Evolutionary conservation across 2,888 invertebrate species (phyloP).

Genomic region (Leptogaster cylindrica): DNA sequence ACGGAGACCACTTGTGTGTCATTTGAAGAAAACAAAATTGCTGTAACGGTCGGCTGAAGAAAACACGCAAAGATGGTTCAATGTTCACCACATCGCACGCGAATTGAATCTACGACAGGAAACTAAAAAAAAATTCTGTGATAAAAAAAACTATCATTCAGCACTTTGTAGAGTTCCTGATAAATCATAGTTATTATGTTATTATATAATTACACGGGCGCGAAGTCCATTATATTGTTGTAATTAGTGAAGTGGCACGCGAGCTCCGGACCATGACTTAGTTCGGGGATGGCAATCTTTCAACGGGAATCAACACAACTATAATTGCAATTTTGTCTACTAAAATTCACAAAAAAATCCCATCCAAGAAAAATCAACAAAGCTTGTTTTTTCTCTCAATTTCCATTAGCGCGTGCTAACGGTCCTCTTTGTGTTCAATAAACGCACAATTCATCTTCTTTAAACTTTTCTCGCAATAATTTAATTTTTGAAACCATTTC

Average conservation of each 20-base stretch:
- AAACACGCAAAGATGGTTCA: no score
- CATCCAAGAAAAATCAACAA: no score
- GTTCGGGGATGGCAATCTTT: conserved; percentile 12
- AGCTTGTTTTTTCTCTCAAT: no score
- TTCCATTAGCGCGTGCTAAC: conserved; percentile 22
- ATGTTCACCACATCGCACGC: no score
- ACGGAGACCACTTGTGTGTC: no score
- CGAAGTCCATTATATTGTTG: no score
- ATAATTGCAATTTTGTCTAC: conserved; percentile 15
- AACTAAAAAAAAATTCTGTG: no score
- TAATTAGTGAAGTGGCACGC: conserved; percentile 10
- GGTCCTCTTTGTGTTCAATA: neutral
- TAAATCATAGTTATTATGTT: conserved; percentile 13
- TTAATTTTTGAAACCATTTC: neutral
- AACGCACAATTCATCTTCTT: no score
- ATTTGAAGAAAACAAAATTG: no score
- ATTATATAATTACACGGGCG: conserved; percentile 23
- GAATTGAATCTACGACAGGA: no score
- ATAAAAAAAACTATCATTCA: neutral
- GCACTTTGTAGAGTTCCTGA: neutral
- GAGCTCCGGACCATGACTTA: neutral
- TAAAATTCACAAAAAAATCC: conserved; percentile 13
- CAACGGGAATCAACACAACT: conserved; percentile 7
- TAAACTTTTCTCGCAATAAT: neutral
- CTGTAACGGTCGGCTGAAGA: no score